Percentiles rank a stretch among this genome's conserved stretches.
These are phyloP conservation scores for Nasonia giraulti DNA, from an alignment of 1,140 invertebrate genomes.

Conservation along the genomic window DNA sequence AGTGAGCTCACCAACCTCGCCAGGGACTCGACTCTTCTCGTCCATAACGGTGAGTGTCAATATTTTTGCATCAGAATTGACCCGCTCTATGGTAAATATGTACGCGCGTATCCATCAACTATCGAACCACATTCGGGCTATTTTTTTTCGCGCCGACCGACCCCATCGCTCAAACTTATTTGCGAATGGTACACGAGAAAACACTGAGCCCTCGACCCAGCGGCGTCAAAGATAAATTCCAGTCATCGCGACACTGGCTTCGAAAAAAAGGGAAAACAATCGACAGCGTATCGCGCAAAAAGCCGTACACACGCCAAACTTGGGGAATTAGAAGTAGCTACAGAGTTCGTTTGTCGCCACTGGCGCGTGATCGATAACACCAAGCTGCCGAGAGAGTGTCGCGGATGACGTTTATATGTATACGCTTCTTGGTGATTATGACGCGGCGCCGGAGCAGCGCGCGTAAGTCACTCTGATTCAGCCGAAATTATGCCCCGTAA, in stretches of 20 bases:
- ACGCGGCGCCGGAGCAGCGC: not conserved
- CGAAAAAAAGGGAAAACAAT: not conserved
- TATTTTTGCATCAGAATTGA: not conserved
- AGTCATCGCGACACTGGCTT: too few species aligned
- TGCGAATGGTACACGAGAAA: not conserved
- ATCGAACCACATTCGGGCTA: not conserved
- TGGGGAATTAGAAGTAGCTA: not conserved
- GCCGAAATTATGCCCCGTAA: conserved; percentile 40
- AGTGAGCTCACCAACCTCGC: conserved; percentile 84
- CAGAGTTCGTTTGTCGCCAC: not conserved
- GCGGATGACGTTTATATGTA: conserved; percentile 34
- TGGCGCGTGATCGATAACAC: conserved; percentile 36
- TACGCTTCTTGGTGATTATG: not conserved
- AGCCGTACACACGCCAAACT: not conserved
- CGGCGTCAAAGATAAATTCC: not conserved
- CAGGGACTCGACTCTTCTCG: conserved; percentile 84
- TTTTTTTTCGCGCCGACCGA: not conserved
- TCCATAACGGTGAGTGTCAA: conserved; percentile 82
- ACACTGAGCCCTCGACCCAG: not conserved
- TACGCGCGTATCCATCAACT: not conserved
- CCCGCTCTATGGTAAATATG: not conserved
- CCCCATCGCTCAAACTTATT: conserved; percentile 30
- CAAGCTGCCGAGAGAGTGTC: not conserved
- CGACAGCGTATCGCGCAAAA: not conserved
- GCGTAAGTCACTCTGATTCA: conserved; percentile 48